Base-by-base conservation (phyloP, 1,140 invertebrate species). In the Drosophila littoralis region DNA sequence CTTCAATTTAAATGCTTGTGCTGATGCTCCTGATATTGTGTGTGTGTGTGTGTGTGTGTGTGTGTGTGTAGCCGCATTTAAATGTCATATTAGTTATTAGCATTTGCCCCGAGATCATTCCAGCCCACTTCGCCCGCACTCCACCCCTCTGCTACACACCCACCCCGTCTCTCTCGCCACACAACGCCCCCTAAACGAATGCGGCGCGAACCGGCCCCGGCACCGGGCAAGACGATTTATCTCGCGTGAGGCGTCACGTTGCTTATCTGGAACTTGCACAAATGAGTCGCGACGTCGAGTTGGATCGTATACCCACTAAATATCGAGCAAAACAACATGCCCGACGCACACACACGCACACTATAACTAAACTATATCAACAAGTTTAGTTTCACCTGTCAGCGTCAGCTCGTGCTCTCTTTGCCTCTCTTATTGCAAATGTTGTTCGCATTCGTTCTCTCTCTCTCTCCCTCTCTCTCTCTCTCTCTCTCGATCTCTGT, bases 241-340 rank as follows among this genome's bases (percentile, higher is more conserved):
- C 81, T 84, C 77, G 81, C 81, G 81, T 85, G 81, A 84, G 77
- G 46, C 77, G 77, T 85, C 81, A 85, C 81, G 70, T 75, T 85
- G 81, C 74, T 85, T 85, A 85, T 85, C 81, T 75, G 74, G 36
- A 81, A 85, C 77, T 77, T 54, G 67, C 70, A 67, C 48, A 52
- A 61, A 72, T 66, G 57, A 60, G 45, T 66, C 12, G 63, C 15
- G 32, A 15, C 13, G 22, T 28, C 48, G 33, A 52, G 12, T 38
- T 40, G 43, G 58, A 42, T 67, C 48, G 35, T 59, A 42, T 54
- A 35, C 40, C 35, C 36, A 32, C 52, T 52, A 40, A 64, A 67
- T 78, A 66, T 77, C 67, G 59, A 66, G 75, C 75, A 61, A 78
- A 78, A 73, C 68, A 66, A 75, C 48, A 70, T 48, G 8, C 12